These are phyloP conservation scores for Botia kubotai DNA, from an alignment of 2,797 vertebrate genomes.

Conservation along the genomic window DNA sequence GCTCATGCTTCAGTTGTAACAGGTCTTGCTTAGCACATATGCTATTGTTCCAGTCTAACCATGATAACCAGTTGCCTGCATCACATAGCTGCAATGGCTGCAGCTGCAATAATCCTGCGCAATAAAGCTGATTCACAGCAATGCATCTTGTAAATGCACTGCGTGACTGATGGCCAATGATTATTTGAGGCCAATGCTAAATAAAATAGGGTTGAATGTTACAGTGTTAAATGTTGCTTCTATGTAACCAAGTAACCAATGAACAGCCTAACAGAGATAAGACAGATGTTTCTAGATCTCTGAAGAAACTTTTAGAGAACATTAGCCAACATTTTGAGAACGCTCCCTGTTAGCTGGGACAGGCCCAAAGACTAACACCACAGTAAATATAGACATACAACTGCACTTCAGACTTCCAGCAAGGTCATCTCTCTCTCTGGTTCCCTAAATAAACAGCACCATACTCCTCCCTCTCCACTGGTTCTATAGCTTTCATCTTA, in stretches of 20 bases:
- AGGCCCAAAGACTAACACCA: slow-evolving; percentile 31
- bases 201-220: too few relatives aligned
- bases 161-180: background rate
- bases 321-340: too few relatives aligned
- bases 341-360: background rate
- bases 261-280: background rate
- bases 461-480: slow-evolving; percentile 68
- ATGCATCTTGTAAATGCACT: too few relatives aligned
- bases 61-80: background rate
- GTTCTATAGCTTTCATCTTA: slow-evolving; percentile 77
- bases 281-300: too few relatives aligned
- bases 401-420: slow-evolving; percentile 54
- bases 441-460: slow-evolving; percentile 76
- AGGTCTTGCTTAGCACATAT: background rate
- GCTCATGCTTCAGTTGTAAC: background rate
- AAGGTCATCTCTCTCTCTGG: slow-evolving; percentile 56
- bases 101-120: too few relatives aligned
- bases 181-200: background rate
- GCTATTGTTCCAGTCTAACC: background rate
- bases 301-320: too few relatives aligned
- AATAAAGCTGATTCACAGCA: too few relatives aligned
- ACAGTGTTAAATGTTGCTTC: too few relatives aligned
- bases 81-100: background rate
- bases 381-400: slow-evolving; percentile 56
- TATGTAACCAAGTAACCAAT: background rate